Conservation (phyloP, 2,113 vertebrate species). For the Mirza zaza region DNA sequence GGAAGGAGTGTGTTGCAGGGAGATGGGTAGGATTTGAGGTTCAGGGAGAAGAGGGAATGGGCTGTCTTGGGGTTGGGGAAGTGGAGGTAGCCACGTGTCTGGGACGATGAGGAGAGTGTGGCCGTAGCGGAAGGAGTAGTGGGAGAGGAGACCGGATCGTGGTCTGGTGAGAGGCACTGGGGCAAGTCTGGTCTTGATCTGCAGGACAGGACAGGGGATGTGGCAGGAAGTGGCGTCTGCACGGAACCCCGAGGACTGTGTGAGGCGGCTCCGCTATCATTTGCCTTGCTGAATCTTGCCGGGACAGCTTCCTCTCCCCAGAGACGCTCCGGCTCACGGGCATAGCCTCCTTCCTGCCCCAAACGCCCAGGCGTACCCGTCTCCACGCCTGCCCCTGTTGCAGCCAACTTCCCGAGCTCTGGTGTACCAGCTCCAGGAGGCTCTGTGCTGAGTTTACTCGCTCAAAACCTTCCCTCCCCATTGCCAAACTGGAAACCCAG, state of each 20-base stretch:
- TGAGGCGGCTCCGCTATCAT: neutral
- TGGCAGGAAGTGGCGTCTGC: neutral
- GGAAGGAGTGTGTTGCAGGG: neutral
- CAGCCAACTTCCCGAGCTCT: neutral
- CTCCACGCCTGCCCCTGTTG: neutral
- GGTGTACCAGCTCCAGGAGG: fast-evolving
- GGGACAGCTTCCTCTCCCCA: neutral
- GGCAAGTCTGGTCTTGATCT: neutral
- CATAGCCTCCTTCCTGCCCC: neutral
- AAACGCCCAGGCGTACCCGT: too few species aligned
- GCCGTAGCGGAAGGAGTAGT: neutral
- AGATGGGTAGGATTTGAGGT: neutral
- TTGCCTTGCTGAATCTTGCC: neutral
- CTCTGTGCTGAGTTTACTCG: neutral
- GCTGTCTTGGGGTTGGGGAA: neutral
- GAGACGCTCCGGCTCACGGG: too few species aligned
- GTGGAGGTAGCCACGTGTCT: fast-evolving
- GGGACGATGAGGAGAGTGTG: neutral
- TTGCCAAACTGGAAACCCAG: neutral
- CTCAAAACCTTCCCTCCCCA: neutral
- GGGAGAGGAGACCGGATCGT: neutral
- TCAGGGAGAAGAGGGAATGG: neutral
- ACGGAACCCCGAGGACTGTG: too few species aligned
- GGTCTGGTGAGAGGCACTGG: neutral
- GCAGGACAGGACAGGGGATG: neutral